A percentile compares a stretch with the other conserved stretches of the same genome.
These are phyloP conservation scores for Temnothorax rugatulus DNA, from an alignment of 2,888 invertebrate species.

Conservation along the genomic window DNA sequence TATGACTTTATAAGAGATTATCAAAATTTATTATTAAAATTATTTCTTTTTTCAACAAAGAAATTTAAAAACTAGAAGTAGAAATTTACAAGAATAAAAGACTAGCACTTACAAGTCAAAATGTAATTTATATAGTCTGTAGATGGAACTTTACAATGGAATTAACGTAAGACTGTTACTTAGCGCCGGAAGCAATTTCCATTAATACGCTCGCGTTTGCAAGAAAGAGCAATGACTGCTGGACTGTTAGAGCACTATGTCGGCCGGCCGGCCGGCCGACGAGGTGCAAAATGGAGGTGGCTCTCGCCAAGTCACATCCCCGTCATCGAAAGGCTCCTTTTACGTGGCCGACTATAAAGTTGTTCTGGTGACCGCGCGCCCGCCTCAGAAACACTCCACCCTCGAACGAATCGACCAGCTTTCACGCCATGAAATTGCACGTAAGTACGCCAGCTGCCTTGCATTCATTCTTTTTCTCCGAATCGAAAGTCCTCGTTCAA, in stretches of 20 bases:
- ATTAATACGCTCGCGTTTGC: not conserved
- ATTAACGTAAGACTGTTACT: not conserved
- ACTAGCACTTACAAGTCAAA: not conserved
- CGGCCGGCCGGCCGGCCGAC: slow-evolving; percentile 41
- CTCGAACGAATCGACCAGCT: slow-evolving; percentile 79
- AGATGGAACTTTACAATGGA: not conserved
- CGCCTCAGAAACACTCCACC: slow-evolving; percentile 85
- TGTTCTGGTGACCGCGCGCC: slow-evolving; percentile 83
- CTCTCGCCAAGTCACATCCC: slow-evolving; percentile 78
- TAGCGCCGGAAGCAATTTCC: not conserved
- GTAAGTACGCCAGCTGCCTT: slow-evolving; percentile 71
- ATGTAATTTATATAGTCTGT: not conserved
- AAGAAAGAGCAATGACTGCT: slow-evolving; percentile 7
- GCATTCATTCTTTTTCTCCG: not conserved
- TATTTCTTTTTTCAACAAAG: not conserved
- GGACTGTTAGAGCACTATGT: not conserved
- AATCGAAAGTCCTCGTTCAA: slow-evolving; percentile 3
- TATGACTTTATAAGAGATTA: not conserved
- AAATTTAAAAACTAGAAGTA: not conserved
- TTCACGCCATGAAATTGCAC: slow-evolving; percentile 77
- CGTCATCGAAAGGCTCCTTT: slow-evolving; percentile 77
- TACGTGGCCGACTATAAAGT: slow-evolving; percentile 83
- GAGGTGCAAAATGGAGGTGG: slow-evolving; percentile 68
- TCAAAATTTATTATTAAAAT: not conserved
- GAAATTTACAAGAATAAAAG: not conserved